phyloP scores from a whole-genome alignment of 2,113 vertebrate genomes.

The Buteo buteo region DNA sequence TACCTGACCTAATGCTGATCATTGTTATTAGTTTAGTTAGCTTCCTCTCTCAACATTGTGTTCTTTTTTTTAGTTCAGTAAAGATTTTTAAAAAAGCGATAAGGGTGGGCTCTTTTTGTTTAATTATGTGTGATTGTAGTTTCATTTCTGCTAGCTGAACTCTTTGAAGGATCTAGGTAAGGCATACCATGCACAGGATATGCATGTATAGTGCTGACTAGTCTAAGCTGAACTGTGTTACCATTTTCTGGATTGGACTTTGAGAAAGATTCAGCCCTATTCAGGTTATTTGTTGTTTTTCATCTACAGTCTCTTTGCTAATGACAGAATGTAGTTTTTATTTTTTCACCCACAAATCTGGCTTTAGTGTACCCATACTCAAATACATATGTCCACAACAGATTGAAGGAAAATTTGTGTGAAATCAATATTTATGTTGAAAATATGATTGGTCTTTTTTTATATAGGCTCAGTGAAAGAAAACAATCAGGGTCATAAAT shows the following conservation, averaged over 20 bases:
- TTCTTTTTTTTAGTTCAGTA: not conserved
- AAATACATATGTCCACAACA: not conserved
- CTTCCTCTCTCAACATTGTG: not conserved
- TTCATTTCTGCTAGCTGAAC: not conserved
- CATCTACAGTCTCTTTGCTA: not conserved
- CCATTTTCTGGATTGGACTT: not conserved
- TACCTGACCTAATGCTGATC: not conserved
- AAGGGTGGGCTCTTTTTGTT: not conserved
- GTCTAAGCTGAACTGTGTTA: not conserved
- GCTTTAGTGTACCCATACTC: not conserved
- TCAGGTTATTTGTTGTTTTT: not conserved
- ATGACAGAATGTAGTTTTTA: not conserved
- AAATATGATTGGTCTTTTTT: not conserved
- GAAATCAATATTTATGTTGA: not conserved
- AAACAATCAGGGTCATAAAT: not conserved
- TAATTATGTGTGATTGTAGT: not conserved
- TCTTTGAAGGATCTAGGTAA: not conserved
- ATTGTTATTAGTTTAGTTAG: not conserved
- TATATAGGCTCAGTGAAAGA: not conserved
- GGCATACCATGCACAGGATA: not conserved
- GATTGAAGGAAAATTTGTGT: not conserved
- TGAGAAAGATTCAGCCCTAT: not conserved
- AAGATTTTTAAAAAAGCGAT: not conserved
- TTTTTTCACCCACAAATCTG: not conserved
- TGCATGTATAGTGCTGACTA: not conserved